Evolutionary conservation across 1,140 invertebrate species (phyloP).

Genomic region (Phenacoccus solenopsis): DNA sequence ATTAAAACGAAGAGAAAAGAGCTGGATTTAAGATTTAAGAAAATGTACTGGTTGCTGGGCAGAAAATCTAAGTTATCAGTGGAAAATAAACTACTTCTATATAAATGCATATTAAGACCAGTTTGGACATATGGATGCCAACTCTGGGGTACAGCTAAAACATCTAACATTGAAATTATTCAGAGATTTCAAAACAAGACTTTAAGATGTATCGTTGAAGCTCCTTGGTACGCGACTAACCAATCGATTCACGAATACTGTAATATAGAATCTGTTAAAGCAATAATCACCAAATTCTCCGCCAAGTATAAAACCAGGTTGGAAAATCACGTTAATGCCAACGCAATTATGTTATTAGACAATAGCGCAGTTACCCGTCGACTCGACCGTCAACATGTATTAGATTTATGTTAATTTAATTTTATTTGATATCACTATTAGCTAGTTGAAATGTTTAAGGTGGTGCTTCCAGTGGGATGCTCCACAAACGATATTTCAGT

Average conservation of each 20-base stretch:
- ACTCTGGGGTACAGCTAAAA: slow-evolving; percentile 29
- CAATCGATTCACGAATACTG: background rate
- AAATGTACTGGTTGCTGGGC: slow-evolving; percentile 27
- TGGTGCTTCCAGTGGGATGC: too few species aligned
- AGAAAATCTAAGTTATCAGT: slow-evolving; percentile 23
- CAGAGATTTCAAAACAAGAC: slow-evolving; percentile 23
- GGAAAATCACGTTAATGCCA: background rate
- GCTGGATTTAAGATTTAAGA: slow-evolving; percentile 18
- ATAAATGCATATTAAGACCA: slow-evolving; percentile 29
- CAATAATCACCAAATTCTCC: background rate
- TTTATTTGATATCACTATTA: too few species aligned
- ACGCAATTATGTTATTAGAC: background rate
- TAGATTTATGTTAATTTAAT: too few species aligned
- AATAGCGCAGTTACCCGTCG: background rate
- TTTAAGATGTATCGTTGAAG: background rate
- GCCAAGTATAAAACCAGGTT: background rate
- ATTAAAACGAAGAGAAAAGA: slow-evolving; percentile 15
- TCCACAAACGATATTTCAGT: too few species aligned
- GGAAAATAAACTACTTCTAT: slow-evolving; percentile 29
- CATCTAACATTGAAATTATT: slow-evolving; percentile 27
- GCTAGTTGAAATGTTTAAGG: too few species aligned
- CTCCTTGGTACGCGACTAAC: background rate
- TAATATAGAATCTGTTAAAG: background rate
- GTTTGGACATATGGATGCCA: slow-evolving; percentile 31
- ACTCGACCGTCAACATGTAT: background rate